phyloP scores from a whole-genome alignment of 1,140 invertebrate genomes.

The Papilio machaon region DNA sequence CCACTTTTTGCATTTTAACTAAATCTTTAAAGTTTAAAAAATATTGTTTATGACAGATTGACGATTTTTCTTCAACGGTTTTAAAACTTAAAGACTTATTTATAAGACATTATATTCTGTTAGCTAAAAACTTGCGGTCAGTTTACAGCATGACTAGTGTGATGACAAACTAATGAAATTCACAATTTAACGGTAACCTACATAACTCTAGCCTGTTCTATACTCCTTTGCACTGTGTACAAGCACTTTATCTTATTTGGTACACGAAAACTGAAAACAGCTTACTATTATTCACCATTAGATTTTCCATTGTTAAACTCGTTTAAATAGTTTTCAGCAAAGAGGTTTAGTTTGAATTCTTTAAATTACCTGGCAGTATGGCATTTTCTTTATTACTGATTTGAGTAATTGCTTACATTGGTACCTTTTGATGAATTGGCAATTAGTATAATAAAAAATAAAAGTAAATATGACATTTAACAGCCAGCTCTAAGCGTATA shows the following conservation, averaged over 20 bases:
- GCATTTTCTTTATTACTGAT: too few species aligned
- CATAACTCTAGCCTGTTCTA: constrained; percentile 28
- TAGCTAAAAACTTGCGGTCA: neutral
- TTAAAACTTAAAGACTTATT: too few species aligned
- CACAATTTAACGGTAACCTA: neutral
- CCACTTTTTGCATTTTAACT: too few species aligned
- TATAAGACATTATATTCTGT: neutral
- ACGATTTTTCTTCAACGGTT: too few species aligned
- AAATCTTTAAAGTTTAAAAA: too few species aligned
- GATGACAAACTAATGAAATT: neutral
- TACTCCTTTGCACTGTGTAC: constrained; percentile 11
- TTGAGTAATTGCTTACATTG: too few species aligned
- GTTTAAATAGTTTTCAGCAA: neutral
- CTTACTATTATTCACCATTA: constrained; percentile 8
- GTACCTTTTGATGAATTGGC: too few species aligned
- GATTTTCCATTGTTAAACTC: neutral
- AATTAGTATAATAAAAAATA: too few species aligned
- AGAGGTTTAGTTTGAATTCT: neutral
- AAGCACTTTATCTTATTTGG: constrained; percentile 24
- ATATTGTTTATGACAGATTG: too few species aligned
- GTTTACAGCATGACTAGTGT: neutral
- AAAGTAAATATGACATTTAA: too few species aligned
- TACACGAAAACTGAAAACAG: constrained; percentile 21
- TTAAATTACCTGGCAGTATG: too few species aligned
- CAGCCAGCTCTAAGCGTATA: too few species aligned